These are phyloP conservation scores for Temnopleurus reevesii DNA, from an alignment of 53 echinoderm and acorn worm species.

Conservation along the genomic window DNA sequence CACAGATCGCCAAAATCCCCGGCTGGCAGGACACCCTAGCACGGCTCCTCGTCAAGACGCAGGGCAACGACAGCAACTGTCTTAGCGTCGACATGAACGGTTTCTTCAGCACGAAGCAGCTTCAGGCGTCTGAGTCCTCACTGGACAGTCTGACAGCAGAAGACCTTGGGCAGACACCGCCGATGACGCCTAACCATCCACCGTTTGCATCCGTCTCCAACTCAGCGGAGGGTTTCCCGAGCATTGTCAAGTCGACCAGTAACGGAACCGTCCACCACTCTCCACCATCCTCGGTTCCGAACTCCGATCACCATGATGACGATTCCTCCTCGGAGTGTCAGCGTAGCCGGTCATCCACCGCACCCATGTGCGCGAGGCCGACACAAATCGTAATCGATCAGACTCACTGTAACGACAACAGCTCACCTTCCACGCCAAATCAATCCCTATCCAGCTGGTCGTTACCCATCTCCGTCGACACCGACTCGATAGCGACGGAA, in stretches of 20 bases:
- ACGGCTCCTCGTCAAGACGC: conserved; percentile 65
- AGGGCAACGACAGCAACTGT: conserved; percentile 23
- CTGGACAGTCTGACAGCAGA: conserved; percentile 34
- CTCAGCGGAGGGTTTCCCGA: conserved; percentile 13
- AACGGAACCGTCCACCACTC: background rate
- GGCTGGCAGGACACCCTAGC: conserved; percentile 96
- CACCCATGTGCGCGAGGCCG: background rate
- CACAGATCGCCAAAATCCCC: conserved; percentile 75
- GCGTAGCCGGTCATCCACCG: background rate
- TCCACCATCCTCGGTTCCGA: background rate
- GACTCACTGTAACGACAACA: background rate
- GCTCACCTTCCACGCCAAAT: conserved; percentile 12
- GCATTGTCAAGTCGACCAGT: background rate
- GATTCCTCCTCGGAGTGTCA: background rate
- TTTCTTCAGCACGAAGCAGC: conserved; percentile 57
- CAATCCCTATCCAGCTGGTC: conserved; percentile 47
- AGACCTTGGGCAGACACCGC: background rate
- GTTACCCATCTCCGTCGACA: conserved; percentile 33
- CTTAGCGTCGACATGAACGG: conserved; percentile 49
- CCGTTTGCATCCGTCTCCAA: conserved; percentile 35
- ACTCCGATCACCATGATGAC: background rate
- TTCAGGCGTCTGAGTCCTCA: conserved; percentile 52
- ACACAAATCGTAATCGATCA: conserved; percentile 32
- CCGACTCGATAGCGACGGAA: conserved; percentile 49
- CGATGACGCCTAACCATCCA: conserved; percentile 23